Evolutionary conservation across 2,797 vertebrate species (phyloP).

Genomic region (Acestrorhynchus altus): DNA sequence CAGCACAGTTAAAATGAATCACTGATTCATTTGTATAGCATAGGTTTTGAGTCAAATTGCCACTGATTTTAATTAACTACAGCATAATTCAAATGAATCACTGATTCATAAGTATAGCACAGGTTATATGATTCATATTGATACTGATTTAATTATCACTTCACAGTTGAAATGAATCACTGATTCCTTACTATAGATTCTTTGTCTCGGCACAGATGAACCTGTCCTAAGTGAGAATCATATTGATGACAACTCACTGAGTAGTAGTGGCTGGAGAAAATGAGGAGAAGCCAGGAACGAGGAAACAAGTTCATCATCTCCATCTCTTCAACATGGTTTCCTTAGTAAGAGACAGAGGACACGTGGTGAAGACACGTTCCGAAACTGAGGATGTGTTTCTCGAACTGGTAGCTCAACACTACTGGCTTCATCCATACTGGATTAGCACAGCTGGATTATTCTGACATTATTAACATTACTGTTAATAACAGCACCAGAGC

Average conservation of each 20-base stretch:
- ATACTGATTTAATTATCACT: not conserved
- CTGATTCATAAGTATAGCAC: not conserved
- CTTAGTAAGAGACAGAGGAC: constrained; percentile 31
- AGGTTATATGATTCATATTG: not conserved
- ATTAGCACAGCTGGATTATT: too few relatives aligned
- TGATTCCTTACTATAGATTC: not conserved
- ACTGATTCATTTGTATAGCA: not conserved
- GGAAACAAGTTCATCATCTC: constrained; percentile 52
- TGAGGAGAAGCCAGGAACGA: constrained; percentile 51
- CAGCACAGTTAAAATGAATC: not conserved
- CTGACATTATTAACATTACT: too few relatives aligned
- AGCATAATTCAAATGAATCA: not conserved
- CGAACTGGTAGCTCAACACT: too few relatives aligned
- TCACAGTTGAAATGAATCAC: not conserved
- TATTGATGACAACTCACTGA: constrained; percentile 40
- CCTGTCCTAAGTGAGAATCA: not conserved
- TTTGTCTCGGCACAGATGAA: not conserved
- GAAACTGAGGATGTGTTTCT: too few relatives aligned
- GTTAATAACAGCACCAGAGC: too few relatives aligned
- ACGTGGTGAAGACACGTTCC: not conserved
- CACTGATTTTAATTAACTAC: not conserved
- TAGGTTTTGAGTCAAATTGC: not conserved
- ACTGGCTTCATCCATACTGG: too few relatives aligned
- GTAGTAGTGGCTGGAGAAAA: constrained; percentile 48
- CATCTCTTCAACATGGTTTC: constrained; percentile 51